A percentile compares a stretch with the other conserved stretches of the same genome.
Evolutionary conservation across 2,113 vertebrate species (phyloP).

Genomic region (Amphiprion ocellaris): DNA sequence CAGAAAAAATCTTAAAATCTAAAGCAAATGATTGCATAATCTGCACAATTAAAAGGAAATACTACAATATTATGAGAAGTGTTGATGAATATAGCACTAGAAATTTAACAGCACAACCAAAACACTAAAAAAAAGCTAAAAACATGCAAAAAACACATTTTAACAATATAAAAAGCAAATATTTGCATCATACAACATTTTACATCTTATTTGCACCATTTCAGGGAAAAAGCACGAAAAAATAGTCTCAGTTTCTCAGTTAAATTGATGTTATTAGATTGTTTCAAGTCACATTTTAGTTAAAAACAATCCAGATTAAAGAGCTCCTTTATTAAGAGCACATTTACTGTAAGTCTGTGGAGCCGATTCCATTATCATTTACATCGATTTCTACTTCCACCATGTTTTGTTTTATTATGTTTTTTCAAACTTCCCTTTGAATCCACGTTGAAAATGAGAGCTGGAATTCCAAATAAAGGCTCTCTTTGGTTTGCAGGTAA

Average conservation of each 20-base stretch:
- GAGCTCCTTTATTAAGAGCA: not conserved
- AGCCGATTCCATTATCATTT: not conserved
- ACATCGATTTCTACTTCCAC: conserved; percentile 18
- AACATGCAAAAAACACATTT: not conserved
- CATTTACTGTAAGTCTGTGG: not conserved
- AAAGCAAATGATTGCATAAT: too few relatives aligned
- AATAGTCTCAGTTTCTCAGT: too few relatives aligned
- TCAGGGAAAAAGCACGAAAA: too few relatives aligned
- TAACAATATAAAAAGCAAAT: too few relatives aligned
- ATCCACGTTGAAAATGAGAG: not conserved
- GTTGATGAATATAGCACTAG: too few relatives aligned
- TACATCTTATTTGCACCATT: too few relatives aligned
- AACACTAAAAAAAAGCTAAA: not conserved
- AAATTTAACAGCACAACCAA: too few relatives aligned
- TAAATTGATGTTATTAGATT: too few relatives aligned
- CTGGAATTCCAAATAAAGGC: conserved; percentile 53
- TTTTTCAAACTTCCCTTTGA: conserved; percentile 29
- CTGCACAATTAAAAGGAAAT: too few relatives aligned
- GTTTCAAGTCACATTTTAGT: not conserved
- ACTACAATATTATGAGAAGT: too few relatives aligned
- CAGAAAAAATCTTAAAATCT: too few relatives aligned
- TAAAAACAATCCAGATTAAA: not conserved
- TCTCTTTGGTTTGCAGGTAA: conserved; percentile 63
- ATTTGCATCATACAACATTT: too few relatives aligned
- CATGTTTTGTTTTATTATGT: not conserved